These are phyloP conservation scores for Paradoxurus hermaphroditus DNA, from an alignment of 2,113 vertebrate genomes.

Conservation along the genomic window DNA sequence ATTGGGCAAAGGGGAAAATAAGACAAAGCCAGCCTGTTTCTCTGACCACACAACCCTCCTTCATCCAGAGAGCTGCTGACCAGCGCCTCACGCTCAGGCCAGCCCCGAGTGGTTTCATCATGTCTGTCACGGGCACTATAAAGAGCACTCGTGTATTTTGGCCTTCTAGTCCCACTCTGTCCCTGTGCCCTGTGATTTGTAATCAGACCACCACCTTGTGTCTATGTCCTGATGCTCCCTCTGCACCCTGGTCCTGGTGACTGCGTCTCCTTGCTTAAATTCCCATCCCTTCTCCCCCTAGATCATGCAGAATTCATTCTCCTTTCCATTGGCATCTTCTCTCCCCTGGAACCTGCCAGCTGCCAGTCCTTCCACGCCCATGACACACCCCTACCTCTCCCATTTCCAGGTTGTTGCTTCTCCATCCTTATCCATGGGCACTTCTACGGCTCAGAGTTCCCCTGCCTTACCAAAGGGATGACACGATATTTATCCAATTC, in stretches of 20 bases:
- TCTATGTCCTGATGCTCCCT: background rate
- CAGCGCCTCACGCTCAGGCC: no score
- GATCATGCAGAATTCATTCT: background rate
- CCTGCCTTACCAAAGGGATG: background rate
- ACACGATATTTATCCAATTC: background rate
- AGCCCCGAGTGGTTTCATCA: no score
- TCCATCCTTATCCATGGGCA: background rate
- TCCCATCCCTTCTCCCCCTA: background rate
- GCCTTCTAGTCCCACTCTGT: background rate
- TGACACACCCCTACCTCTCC: background rate
- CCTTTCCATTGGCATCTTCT: background rate
- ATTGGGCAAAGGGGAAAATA: no score
- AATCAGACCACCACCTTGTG: background rate
- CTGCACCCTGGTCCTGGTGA: background rate
- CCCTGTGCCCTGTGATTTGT: background rate
- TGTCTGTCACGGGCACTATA: background rate
- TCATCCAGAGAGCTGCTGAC: no score
- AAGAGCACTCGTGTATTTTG: background rate
- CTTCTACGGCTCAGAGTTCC: no score
- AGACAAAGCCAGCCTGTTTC: no score
- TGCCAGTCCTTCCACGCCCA: background rate
- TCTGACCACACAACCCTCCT: no score
- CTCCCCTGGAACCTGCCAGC: background rate
- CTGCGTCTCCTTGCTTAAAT: background rate
- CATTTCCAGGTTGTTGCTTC: background rate